Evolutionary conservation across 2,113 vertebrate genomes (phyloP), one percentile per base, ranked within the genome.

Genomic region (Blennius ocellaris): DNA sequence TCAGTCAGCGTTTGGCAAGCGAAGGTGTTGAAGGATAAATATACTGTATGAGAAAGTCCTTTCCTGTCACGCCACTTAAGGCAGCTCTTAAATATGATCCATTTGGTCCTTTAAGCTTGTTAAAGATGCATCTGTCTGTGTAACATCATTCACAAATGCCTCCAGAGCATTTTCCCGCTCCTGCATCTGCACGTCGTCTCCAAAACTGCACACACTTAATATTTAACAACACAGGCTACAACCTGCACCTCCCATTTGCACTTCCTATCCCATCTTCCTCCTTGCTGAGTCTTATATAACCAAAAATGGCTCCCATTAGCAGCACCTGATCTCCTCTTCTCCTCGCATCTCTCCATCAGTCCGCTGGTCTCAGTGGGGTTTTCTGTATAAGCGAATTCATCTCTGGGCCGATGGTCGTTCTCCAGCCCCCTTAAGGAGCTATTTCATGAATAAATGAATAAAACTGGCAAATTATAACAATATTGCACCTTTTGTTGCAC

Each of bases 401-500:
- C 52, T 78, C 30, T 56, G 60, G 37, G 39, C 71, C 47, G 6
- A n/a, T 52, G 56, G 49, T 55, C 17, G 50, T 54, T 50, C 69
- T 58, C 30, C 0, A 7, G 68, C 17, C 54, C 76, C 77, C 72
- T 77, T 61, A 73, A 87, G 62, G 64, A 84, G 69, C 65, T 50
- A 73, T 17, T 87, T 86, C 86, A 90, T 86, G 82, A 88, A 91
- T 87, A 91, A 74, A 91, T 82, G 54, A 85, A 83, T 85, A 78
- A 67, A 83, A 62, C 73, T 5, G 62, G 44, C 43, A 74, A 76
- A 85, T 78, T 69, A 85, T 78, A 59, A 76, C 50, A 71, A 67
- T 74, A 78, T 68, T 67, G 72, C 81, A 86, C 64, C 73, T 82
- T 90, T 77, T 6, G 12, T 67, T 70, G 58, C 64, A 47, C 36